Base-by-base conservation (phyloP, 2,113 vertebrate genomes). In the Zosterops hypoxanthus region DNA sequence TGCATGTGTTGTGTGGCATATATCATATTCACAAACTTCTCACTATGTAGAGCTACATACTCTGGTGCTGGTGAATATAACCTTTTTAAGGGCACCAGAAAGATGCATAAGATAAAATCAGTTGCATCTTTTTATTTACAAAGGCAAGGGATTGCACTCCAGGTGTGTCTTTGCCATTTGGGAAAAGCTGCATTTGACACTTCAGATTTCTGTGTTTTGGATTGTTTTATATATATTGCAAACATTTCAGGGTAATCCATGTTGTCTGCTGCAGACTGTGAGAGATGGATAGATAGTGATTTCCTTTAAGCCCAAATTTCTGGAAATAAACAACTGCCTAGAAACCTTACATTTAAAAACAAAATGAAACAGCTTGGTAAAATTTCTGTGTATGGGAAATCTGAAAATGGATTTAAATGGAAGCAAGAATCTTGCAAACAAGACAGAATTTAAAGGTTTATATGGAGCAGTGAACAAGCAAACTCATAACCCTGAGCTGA, bases 271-370 rank as follows among this genome's bases (percentile, higher is more conserved):
- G 53, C 55, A 91, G 66, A 34, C 33, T 24, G 36, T n/a, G 46
- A 89, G 72, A 81, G 81, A 72, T 64, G 61, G 90, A 79, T 33
- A 60, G 57, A 14, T 5, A 89, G 50, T 36, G 42, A 82, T 88
- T 89, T 82, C 75, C 50, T 87, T 85, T 84, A 92, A 94, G 19
- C 19, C 23, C 39, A 41, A 46, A 82, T 94, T 95, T 82, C 81
- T 94, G 66, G 61, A 90, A 92, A 94, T 28, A 91, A 94, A 79
- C 50, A 11, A 25, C 46, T 85, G 31, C 15, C 29, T 55, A 50
- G 55, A 84, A 94, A 87, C 20, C n/a, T 79, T 28, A 50, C 33
- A n/a, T 69, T 91, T 61, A 57, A 69, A 55, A 69, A 23, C 2
- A 34, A 68, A 86, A 73, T 50, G 5, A 78, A 39, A 60, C 41